Evolutionary conservation across 92 coral and sea anemone species (phyloP), one percentile per base, ranked within the genome.

Genomic region (Epizoanthus illoricatus): DNA sequence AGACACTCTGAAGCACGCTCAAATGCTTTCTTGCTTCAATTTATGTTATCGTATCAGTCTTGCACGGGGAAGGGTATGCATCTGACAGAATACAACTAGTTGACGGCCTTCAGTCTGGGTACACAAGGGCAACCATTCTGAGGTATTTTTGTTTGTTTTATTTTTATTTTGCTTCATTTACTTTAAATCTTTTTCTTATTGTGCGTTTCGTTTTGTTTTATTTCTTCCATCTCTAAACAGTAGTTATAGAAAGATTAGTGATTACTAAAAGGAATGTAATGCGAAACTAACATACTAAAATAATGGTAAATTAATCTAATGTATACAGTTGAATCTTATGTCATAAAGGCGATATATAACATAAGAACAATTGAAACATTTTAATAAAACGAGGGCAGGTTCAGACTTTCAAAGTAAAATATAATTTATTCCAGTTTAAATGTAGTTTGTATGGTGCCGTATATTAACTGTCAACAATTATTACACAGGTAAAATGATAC

Each of bases 121-220:
- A 86, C 88, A 87, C 91, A 84, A 78, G 94, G 97, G 94, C 97
- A 90, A 87, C 88, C 91, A 86, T 86, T 69, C 54, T 69, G 47
- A 52, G 54, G 64, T 58, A 54, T 13, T 74, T 81, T 19, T 86
- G 76, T 64, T n/a, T 62, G 56, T 10, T 88, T 4, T 78, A 16
- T 74, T 81, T 57, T 55, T 57, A 49, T 70, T 84, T 62, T 36
- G 72, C 79, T 15, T 62, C 4, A 74, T 82, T 64, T n/a, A 2
- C 64, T 64, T 56, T 33, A 71, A 65, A 56, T 78, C 11, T 16
- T 52, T 63, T 60, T 45, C 21, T 15, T 24, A 42, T 36, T 33
- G 64, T 65, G 59, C 59, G 42, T 84, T 65, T 75, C 36, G 33
- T 52, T 60, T 71, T 28, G 19, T 43, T 65, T 70, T 52, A 2